Conservation (phyloP, 2,888 invertebrate species). For the Apocheima hispidaria region DNA sequence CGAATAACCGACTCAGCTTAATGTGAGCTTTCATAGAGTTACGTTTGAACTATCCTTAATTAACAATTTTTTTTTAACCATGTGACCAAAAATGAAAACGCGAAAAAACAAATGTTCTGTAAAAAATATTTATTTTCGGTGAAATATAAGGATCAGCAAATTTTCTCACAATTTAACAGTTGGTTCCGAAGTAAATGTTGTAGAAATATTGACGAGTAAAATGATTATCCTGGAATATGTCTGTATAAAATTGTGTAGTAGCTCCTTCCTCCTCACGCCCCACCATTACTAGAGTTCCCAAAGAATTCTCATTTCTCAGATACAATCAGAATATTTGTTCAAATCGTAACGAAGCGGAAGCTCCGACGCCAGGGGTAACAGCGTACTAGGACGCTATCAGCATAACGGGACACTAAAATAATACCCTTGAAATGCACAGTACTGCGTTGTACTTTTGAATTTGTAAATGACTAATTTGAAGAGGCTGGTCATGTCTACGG, state of each 20-base stretch:
- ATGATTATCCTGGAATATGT: neutral
- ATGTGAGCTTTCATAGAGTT: too few relatives aligned
- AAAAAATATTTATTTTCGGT: too few relatives aligned
- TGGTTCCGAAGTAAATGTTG: neutral
- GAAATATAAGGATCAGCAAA: too few relatives aligned
- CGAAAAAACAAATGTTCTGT: too few relatives aligned
- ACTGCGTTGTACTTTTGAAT: neutral
- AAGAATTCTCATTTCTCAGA: conserved; percentile 33
- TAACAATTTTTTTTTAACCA: too few relatives aligned
- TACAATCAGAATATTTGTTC: conserved; percentile 36
- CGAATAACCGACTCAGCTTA: too few relatives aligned
- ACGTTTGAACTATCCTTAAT: too few relatives aligned
- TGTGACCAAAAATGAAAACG: too few relatives aligned
- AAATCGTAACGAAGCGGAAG: conserved; percentile 32
- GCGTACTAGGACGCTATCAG: neutral
- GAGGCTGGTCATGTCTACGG: neutral
- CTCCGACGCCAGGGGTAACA: conserved; percentile 9
- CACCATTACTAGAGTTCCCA: conserved; percentile 7
- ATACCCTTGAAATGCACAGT: too few relatives aligned
- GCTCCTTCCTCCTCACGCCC: neutral
- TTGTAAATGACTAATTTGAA: too few relatives aligned
- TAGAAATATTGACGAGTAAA: neutral
- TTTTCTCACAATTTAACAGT: too few relatives aligned
- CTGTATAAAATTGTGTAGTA: neutral
- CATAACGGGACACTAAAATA: neutral